phyloP scores from a whole-genome alignment of 1,140 invertebrate genomes.

The Lucilia cuprina region DNA sequence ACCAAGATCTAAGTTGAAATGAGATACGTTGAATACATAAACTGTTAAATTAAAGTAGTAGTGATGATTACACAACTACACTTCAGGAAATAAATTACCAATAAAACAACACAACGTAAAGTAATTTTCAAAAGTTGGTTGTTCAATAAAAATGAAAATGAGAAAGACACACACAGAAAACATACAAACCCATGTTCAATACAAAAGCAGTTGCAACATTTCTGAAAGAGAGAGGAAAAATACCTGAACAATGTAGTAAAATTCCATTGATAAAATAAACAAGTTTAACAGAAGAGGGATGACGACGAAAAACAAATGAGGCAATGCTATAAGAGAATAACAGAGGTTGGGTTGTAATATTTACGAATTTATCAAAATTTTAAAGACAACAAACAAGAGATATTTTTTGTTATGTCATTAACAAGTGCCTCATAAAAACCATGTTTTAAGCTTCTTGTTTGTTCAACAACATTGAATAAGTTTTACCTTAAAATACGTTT shows the following conservation, averaged over 20 bases:
- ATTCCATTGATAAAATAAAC: not conserved
- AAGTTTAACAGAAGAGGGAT: not conserved
- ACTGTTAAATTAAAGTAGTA: not conserved
- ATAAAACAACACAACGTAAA: not conserved
- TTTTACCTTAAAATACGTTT: not conserved
- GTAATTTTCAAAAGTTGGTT: not conserved
- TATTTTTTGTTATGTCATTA: not conserved
- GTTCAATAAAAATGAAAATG: too few species aligned
- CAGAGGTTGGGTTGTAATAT: not conserved
- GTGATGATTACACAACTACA: not conserved
- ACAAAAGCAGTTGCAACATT: not conserved
- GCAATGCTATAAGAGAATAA: not conserved
- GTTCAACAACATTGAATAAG: not conserved
- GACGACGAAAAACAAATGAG: not conserved
- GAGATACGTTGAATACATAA: too few species aligned
- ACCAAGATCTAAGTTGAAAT: too few species aligned
- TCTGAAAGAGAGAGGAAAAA: not conserved
- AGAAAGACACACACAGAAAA: not conserved
- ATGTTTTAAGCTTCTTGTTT: not conserved
- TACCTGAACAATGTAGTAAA: not conserved
- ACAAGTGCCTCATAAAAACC: constrained; percentile 6
- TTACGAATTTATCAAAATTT: not conserved
- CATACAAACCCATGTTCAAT: not conserved
- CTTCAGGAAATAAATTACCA: not conserved
- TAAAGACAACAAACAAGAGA: constrained; percentile 5